Base-by-base conservation (phyloP, 2,888 invertebrate species). In the Drosophila fungiperda region DNA sequence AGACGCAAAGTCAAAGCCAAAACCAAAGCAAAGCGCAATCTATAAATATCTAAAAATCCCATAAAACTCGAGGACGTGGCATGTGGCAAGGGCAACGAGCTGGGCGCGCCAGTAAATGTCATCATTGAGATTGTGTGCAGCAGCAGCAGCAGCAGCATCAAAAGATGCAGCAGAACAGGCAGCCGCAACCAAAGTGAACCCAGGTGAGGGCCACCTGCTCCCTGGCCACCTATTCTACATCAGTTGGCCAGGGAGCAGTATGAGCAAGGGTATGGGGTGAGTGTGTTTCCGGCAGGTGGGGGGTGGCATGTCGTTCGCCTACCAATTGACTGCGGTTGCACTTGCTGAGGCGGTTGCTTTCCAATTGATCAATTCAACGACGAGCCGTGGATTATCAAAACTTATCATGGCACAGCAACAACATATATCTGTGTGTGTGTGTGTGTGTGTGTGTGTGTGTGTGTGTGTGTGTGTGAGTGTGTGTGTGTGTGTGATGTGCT, bases 31-130 rank as follows among this genome's bases (percentile, higher is more conserved):
- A 68, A 62, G 65, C 76, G 78, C 87, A 81, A 85, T 88, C 85
- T 87, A 88, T 85, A 88, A 85, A 85, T 88, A 85, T 88, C 87
- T 86, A 77, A 85, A 73, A 87, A 83, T 83, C 86, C 80, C 83
- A 87, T 84, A 84, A 84, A 84, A 85, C 77, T 87, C 88, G 70
- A 70, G 81, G 69, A 77, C 75, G 68, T 75, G 78, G 73, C 73
- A 64, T 71, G 57, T 65, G 61, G 77, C 50, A 64, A 1, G 54
- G 55, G 73, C 63, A 74, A 68, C 61, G 75, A 78, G 68, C 29
- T 54, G 65, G 55, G 61, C 62, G 76, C 53, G 42, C 76, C 68
- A 49, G 88, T 78, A 83, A 83, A 80, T 87, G 83, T 76, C 83
- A 85, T 82, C 83, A 85, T 75, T 61, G 70, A 40, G 70, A 38